Conservation (phyloP, 2,888 invertebrate species). For the Dasysyrphus tricinctus region DNA sequence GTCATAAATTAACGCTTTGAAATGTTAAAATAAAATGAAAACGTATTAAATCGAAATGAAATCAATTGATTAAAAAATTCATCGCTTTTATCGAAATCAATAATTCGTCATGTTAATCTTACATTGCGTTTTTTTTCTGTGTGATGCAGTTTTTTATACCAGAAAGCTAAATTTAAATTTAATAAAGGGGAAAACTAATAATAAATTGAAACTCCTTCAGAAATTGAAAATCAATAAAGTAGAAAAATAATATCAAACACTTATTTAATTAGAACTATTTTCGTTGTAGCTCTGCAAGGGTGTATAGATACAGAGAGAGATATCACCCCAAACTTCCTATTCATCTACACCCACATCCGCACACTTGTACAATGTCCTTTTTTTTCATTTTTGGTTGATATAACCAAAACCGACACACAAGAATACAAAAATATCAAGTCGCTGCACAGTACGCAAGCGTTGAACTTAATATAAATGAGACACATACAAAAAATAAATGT, state of each 20-base stretch:
- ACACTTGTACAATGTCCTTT: constrained; percentile 9
- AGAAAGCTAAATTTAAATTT: not conserved
- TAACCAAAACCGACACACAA: constrained; percentile 23
- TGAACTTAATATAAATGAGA: constrained; percentile 45
- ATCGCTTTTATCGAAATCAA: no score
- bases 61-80: no score
- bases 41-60: no score
- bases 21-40: no score
- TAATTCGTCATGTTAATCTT: no score
- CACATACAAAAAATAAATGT: constrained; percentile 40
- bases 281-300: constrained; percentile 3
- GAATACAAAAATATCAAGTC: constrained; percentile 24
- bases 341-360: constrained; percentile 18
- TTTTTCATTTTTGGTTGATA: constrained; percentile 2
- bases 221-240: constrained; percentile 51
- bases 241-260: constrained; percentile 34
- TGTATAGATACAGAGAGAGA: not conserved
- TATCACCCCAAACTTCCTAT: not conserved
- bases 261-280: constrained; percentile 59
- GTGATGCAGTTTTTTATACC: not conserved
- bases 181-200: not conserved
- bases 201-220: not conserved
- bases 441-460: constrained; percentile 44
- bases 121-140: no score
- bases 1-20: no score